A percentile compares a stretch with the other conserved stretches of the same genome.
These are phyloP conservation scores for Anguilla anguilla DNA, from an alignment of 2,797 vertebrate species.

Conservation along the genomic window DNA sequence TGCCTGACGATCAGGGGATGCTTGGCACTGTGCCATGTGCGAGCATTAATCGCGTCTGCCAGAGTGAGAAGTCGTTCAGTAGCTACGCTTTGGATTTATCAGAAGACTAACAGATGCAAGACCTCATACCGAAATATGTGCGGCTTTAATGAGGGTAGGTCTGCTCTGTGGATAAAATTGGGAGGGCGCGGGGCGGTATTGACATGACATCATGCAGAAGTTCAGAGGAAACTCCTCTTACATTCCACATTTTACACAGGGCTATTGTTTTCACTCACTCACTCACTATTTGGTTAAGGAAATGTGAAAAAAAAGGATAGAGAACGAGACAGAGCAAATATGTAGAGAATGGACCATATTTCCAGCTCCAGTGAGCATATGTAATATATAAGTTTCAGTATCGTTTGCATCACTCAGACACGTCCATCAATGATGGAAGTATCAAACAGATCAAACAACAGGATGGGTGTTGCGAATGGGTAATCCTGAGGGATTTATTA, in stretches of 20 bases:
- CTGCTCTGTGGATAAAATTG: not conserved
- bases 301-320: not conserved
- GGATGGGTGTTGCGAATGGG: not conserved
- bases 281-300: not conserved
- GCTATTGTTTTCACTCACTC: not conserved
- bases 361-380: not conserved
- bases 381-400: not conserved
- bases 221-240: not conserved
- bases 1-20: not conserved
- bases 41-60: constrained; percentile 5
- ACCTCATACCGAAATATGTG: no score
- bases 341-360: not conserved
- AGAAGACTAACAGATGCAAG: not conserved
- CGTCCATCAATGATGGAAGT: not conserved
- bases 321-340: not conserved
- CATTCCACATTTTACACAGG: constrained; percentile 17
- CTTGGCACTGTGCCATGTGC: not conserved
- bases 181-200: not conserved
- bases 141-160: not conserved
- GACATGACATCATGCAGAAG: not conserved
- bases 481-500: not conserved
- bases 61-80: not conserved
- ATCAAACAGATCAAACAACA: not conserved
- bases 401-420: not conserved
- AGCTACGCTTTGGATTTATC: not conserved